phyloP scores from a whole-genome alignment of 1,140 invertebrate species.

The Drosophila navojoa region DNA sequence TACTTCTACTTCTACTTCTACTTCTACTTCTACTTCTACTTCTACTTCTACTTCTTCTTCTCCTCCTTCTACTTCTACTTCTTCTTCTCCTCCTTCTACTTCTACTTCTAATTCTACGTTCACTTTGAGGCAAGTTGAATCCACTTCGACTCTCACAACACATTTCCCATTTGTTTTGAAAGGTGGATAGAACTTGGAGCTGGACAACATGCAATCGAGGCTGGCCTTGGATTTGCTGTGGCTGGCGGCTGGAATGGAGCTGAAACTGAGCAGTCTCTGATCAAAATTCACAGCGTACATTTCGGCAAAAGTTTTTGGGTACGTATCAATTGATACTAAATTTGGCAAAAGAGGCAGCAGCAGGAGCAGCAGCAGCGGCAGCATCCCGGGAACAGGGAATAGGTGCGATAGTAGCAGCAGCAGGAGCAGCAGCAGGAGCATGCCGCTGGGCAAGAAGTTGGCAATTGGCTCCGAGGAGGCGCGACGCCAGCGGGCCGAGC shows the following conservation, averaged over 20 bases:
- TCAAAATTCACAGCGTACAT: slow-evolving; percentile 53
- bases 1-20: background rate
- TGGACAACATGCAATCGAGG: background rate
- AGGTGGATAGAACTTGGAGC: background rate
- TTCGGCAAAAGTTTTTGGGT: slow-evolving; percentile 23
- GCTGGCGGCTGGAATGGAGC: too few species aligned
- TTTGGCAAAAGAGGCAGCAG: background rate
- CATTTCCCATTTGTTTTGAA: background rate
- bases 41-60: background rate
- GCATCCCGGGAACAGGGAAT: background rate
- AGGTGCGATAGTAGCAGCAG: background rate
- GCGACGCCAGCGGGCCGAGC: slow-evolving; percentile 53
- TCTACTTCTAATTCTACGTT: background rate
- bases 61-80: background rate
- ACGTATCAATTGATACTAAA: slow-evolving; percentile 9
- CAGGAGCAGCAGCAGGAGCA: background rate
- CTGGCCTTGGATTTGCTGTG: slow-evolving; percentile 17
- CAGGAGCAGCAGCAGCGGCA: background rate
- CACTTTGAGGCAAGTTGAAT: background rate
- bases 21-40: background rate
- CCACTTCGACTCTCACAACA: too few species aligned
- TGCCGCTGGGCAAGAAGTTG: slow-evolving; percentile 34
- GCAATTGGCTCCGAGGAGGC: slow-evolving; percentile 16
- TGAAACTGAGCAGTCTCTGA: slow-evolving; percentile 4
- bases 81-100: background rate